phyloP scores from a whole-genome alignment of 2,888 invertebrate species.

The Mesorhabditis belari region DNA sequence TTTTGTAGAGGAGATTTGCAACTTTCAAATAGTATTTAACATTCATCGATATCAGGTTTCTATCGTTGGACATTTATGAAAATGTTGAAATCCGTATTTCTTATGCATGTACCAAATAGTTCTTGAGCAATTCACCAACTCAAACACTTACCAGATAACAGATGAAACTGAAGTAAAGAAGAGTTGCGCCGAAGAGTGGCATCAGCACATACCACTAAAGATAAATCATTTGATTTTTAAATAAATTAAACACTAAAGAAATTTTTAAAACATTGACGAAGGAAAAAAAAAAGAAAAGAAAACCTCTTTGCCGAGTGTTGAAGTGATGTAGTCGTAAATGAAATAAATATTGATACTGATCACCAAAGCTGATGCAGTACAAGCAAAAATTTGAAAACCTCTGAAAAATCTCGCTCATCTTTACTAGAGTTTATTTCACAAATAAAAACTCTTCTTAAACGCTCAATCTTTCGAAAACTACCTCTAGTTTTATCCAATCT shows the following conservation, averaged over 20 bases:
- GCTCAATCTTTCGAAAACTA: not conserved
- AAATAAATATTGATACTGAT: constrained; percentile 75
- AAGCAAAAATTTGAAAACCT: constrained; percentile 65
- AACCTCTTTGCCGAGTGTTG: constrained; percentile 17
- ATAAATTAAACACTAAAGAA: not conserved
- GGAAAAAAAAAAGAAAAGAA: too few relatives aligned
- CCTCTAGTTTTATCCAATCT: too few relatives aligned
- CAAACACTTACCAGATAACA: constrained; percentile 69
- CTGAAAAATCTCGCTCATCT: constrained; percentile 17
- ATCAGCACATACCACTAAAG: constrained; percentile 56
- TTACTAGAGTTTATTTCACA: not conserved
- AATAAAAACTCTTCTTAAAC: too few relatives aligned
- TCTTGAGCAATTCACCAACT: too few relatives aligned
- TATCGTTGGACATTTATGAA: too few relatives aligned
- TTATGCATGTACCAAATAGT: too few relatives aligned
- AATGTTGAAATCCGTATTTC: too few relatives aligned
- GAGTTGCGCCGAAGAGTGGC: constrained; percentile 60
- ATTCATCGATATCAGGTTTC: too few relatives aligned
- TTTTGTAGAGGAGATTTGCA: too few relatives aligned
- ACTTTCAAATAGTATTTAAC: too few relatives aligned
- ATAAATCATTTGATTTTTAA: not conserved
- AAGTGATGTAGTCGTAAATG: constrained; percentile 63
- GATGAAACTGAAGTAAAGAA: constrained; percentile 69
- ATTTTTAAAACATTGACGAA: too few relatives aligned
- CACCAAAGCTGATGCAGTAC: constrained; percentile 66